Evolutionary conservation across 2,797 vertebrate species (phyloP), one percentile per base, ranked within the genome.

Genomic region (Fistularia tabacaria): DNA sequence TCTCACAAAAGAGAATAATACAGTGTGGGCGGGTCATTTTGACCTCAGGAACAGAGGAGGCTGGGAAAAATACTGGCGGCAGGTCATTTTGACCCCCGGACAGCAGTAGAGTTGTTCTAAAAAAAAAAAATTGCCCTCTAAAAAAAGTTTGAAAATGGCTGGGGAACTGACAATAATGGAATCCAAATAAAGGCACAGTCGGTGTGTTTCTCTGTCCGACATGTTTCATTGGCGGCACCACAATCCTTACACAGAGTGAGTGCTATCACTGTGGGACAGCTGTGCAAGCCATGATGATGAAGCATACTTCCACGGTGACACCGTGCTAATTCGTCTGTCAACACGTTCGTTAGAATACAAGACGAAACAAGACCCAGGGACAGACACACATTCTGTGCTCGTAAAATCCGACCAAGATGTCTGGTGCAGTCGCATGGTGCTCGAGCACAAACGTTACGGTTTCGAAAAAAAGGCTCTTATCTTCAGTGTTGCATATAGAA

Each of bases 281-380:
- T 83, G 86, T 72, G 79, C 74, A 10, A 73, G 76, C 51, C 72
- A 48, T 59, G 77, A 74, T 59, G 38, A 73, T 63, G 77, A 74
- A 59, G 69, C 79, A 74, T 61, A 76, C 70, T 51, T 70, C 53
- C 51, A 69, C 55, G 49, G 68, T 76, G 72, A 83, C 83, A 84
- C 81, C 68, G 56, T 80, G 74, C 76, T 87, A 88, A 90, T 87
- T 82, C 46, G 52, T 69, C 83, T 85, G 83, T 85, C 81, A 88
- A 70, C 57, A 8, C 66, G 66, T 80, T 83, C 76, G 74, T 82
- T 83, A 85, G 53, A 69, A 72, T 62, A 82, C 68, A 44, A 79
- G 64, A 46, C 56, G 50, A 73, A 76, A 67, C 42, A 45, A 51
- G 62, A 74, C 47, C 38, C 38, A 59, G 36, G 58, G 74, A 69